Evolutionary conservation across 2,888 invertebrate species (phyloP), one percentile per base, ranked within the genome.

Genomic region (Noctuana brunneofusca): DNA sequence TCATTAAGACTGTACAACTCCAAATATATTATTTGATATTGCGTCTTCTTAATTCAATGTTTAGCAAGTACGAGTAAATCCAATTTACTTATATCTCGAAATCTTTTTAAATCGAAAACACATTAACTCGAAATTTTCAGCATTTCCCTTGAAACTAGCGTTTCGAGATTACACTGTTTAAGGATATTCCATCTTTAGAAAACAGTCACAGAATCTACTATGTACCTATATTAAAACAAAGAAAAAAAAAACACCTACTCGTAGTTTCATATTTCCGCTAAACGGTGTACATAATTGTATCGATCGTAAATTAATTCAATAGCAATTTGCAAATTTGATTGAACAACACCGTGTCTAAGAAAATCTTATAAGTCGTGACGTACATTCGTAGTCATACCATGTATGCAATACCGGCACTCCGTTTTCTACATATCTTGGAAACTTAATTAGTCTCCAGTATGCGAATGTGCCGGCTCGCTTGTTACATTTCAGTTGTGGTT

Each of bases 271-370:
- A 11, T 43, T 43, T 1, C 16, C 43, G 46, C 11, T 46, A 20
- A 22, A 48, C 48, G 6, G 11, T 22, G 22, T 48, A n/a, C n/a
- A n/a, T n/a, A n/a, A 48, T 48, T 48, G 48, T 48, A 6, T 20
- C 3, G 14, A 18, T 14, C 1, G 8, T 14, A 16, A 16, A 14
- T 43, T n/a, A 43, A 18, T 18, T 43, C 27, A 52, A 20, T 32
- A 6, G 24, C 18, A 35, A 22, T 38, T 54, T 38, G 24, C 41
- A 41, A 41, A 41, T 54, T 54, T 54, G 22, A 54, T 41, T 41
- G 9, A 54, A 41, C 54, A 14, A 14, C 20, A 1, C 54, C 54
- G 22, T 24, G 16, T 41, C 16, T 20, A 46, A 41, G 54, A 54
- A 54, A 22, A 54, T 20, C 20, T 46, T 20, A 46, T 14, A 14